Conservation (phyloP, 2,888 invertebrate species). For the Odontomyia ornata region DNA sequence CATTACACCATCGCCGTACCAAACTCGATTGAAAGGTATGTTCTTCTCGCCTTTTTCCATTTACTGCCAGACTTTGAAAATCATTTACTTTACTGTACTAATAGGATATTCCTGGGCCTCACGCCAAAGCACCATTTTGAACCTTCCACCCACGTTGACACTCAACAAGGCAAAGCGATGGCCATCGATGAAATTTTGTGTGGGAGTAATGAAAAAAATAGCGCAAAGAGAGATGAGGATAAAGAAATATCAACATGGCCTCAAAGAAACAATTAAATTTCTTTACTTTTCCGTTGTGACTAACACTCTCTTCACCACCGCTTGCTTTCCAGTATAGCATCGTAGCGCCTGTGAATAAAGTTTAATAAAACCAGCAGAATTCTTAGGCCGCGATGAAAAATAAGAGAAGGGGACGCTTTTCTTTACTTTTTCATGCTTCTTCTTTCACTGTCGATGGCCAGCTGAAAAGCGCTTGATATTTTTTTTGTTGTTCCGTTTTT, state of each 20-base stretch:
- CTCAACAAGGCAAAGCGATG: too few relatives aligned
- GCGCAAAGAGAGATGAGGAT: too few relatives aligned
- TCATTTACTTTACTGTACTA: too few relatives aligned
- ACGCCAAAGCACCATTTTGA: too few relatives aligned
- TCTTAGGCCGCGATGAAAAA: background rate
- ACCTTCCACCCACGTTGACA: too few relatives aligned
- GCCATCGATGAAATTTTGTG: too few relatives aligned
- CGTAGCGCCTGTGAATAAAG: background rate
- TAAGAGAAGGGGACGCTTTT: background rate
- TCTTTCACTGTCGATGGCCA: background rate
- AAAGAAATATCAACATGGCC: background rate
- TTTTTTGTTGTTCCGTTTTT: conserved; percentile 6
- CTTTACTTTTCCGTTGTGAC: conserved; percentile 1
- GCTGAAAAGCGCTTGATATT: background rate
- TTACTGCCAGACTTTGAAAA: too few relatives aligned
- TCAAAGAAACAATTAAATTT: conserved; percentile 6
- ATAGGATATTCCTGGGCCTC: too few relatives aligned
- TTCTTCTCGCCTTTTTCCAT: too few relatives aligned
- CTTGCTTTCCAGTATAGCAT: background rate
- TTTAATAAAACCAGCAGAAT: background rate
- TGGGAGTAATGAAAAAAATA: too few relatives aligned
- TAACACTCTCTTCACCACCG: background rate
- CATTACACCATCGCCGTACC: too few relatives aligned
- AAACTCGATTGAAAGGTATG: too few relatives aligned
- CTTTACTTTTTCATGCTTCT: background rate